These are phyloP conservation scores for Conomelus anceps DNA, from an alignment of 2,888 invertebrate species.

Conservation along the genomic window DNA sequence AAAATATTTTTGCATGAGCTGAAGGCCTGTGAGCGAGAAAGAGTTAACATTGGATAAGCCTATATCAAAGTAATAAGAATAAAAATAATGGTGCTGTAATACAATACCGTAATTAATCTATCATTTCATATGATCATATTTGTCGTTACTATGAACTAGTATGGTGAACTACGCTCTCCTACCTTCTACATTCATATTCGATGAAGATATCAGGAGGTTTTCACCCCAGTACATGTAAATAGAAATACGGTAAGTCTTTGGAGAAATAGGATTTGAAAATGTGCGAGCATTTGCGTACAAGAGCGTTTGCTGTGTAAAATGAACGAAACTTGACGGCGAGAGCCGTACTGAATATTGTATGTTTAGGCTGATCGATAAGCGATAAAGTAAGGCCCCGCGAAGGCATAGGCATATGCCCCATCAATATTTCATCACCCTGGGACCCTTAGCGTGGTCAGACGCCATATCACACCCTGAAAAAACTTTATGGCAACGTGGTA, in stretches of 20 bases:
- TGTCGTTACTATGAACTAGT: no score
- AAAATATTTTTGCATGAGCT: no score
- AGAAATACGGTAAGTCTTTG: neutral
- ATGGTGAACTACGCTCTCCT: neutral
- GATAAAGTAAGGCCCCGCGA: neutral
- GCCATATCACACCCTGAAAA: neutral
- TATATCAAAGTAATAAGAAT: no score
- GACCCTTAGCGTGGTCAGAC: neutral
- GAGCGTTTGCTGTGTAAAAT: neutral
- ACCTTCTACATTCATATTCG: neutral
- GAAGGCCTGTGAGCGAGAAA: no score
- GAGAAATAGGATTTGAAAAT: neutral
- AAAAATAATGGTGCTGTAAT: no score
- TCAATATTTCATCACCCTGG: neutral
- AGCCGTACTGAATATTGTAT: neutral
- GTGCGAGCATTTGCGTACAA: neutral
- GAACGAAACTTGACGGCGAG: neutral
- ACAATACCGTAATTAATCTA: no score
- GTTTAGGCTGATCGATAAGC: neutral
- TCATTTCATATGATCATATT: no score
- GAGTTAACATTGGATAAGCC: no score
- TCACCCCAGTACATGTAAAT: neutral
- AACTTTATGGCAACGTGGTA: neutral
- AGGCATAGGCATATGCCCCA: neutral
- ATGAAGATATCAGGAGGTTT: neutral